Evolutionary conservation across 2,113 vertebrate species (phyloP).

Genomic region (Accipiter cooperii): DNA sequence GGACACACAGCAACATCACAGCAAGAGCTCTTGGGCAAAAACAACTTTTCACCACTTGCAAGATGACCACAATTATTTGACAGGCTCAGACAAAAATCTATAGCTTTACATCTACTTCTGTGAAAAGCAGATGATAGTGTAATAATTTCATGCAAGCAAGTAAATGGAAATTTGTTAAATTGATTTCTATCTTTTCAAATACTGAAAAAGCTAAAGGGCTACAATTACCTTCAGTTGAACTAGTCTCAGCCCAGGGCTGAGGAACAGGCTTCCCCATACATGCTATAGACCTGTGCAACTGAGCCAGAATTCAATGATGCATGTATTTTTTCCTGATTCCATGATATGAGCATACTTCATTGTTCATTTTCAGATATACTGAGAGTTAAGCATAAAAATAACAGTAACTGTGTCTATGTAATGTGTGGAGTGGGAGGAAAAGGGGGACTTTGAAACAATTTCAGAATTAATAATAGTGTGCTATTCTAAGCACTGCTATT

Average conservation of each 20-base stretch:
- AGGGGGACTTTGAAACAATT: slow-evolving; percentile 15
- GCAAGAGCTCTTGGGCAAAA: not conserved
- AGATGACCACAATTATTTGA: not conserved
- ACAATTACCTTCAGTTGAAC: not conserved
- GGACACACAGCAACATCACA: no score
- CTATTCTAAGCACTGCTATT: slow-evolving; percentile 10
- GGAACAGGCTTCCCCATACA: not conserved
- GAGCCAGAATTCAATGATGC: not conserved
- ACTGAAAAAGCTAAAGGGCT: not conserved
- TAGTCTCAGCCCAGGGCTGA: not conserved
- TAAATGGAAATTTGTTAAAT: not conserved
- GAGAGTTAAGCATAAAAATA: slow-evolving; percentile 37
- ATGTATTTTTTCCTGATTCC: not conserved
- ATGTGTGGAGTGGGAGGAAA: slow-evolving; percentile 3
- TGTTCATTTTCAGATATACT: not conserved
- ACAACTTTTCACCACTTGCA: not conserved
- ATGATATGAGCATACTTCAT: not conserved
- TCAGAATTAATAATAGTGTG: slow-evolving; percentile 11
- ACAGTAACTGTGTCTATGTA: not conserved
- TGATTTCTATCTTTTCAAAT: not conserved
- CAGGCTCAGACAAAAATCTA: not conserved
- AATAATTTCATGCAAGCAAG: not conserved
- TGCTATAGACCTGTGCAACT: not conserved
- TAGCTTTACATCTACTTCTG: not conserved
- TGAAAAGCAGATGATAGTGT: not conserved